phyloP scores from a whole-genome alignment of 2,113 vertebrate species.

The Pomatorhinus ruficollis region DNA sequence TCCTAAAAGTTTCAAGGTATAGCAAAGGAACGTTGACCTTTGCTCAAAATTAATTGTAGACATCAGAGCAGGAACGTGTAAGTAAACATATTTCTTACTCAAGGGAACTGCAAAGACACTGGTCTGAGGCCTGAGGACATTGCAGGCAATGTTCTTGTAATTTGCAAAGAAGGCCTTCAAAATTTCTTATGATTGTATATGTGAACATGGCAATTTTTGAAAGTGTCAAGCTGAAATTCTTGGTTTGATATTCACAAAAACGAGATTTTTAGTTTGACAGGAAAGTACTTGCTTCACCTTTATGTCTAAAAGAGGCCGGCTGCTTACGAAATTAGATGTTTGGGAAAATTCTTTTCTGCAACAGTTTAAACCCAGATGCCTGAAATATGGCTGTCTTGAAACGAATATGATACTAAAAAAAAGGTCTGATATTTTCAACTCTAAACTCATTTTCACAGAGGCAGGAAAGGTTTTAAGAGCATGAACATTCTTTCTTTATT shows the following conservation, averaged over 20 bases:
- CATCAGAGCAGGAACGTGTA: neutral
- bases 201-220: neutral
- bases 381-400: neutral
- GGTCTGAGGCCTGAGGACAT: neutral
- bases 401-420: neutral
- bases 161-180: neutral
- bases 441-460: neutral
- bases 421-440: neutral
- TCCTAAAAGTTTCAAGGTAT: neutral
- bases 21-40: slow-evolving; percentile 1
- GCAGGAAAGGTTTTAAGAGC: neutral
- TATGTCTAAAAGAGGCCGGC: neutral
- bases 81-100: neutral
- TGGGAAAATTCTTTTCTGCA: neutral
- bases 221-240: neutral
- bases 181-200: neutral
- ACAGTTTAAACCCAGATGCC: neutral
- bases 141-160: neutral
- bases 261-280: neutral
- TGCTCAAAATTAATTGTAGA: slow-evolving; percentile 3
- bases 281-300: neutral
- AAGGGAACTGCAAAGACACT: neutral
- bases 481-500: neutral
- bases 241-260: neutral
- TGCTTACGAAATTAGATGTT: neutral